Base-by-base conservation (phyloP, 2,888 invertebrate species). In the Ectemnius continuus region DNA sequence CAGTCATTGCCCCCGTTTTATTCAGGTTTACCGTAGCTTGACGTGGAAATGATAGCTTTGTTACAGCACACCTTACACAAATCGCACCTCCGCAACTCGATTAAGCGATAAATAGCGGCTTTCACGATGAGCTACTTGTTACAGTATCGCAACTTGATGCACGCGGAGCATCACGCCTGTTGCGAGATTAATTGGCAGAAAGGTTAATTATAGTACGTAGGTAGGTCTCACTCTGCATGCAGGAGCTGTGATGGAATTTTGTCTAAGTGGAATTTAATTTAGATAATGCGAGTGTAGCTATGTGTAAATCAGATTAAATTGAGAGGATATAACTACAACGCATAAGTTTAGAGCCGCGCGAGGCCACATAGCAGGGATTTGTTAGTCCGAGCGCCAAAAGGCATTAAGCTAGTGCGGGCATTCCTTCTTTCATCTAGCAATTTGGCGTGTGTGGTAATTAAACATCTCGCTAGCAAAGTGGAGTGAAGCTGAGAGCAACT, bases 221-320 rank as follows among this genome's bases (percentile, higher is more conserved):
- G 36, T 11, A 11, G 48, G 26, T 6, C 66, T 56, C n/a, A 28
- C 18, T 16, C 47, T 45, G 36, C 46, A 20, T n/a, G 67, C 16
- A 56, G 62, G 28, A 64, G 70, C 64, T 67, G 46, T 47, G 56
- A 61, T 58, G 64, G 23, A 65, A 65, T 48, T 70, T 62, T 59
- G 64, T 60, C 47, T 20, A 67, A 48, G 28, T 57, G 70, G 65
- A 79, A 78, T 71, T 75, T 75, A 63, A 76, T 78, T 72, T 71
- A 65, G 68, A 69, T 59, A 78, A 79, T 75, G 45, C 57, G 48
- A 62, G 56, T 57, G 66, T 45, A 62, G 28, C 61, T 16, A 6
- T 26, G 16, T 59, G 73, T 45, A 56, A 75, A 78, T 76, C 69
- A 62, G 62, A 76, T 75, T 78, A 78, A 73, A 66, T 61, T 67